Evolutionary conservation across 1,140 invertebrate genomes (phyloP).

Genomic region (Chymomyza costata): DNA sequence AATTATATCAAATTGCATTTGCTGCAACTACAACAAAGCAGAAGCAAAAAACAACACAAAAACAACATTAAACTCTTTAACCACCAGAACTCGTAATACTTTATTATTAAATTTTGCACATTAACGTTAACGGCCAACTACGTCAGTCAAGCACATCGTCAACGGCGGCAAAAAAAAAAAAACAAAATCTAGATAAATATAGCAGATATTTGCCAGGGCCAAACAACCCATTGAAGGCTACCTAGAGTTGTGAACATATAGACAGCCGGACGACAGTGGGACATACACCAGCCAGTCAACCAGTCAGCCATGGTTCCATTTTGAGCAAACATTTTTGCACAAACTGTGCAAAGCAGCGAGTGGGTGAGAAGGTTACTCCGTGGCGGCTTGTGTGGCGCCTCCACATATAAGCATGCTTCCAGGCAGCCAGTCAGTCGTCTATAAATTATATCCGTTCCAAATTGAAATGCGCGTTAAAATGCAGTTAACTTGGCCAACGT

Average conservation of each 20-base stretch:
- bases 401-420: slow-evolving; percentile 39
- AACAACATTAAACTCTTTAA: slow-evolving; percentile 61
- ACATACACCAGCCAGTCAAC: slow-evolving; percentile 40
- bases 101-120: slow-evolving; percentile 72
- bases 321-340: slow-evolving; percentile 49
- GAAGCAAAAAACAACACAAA: slow-evolving; percentile 10
- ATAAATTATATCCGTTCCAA: slow-evolving; percentile 76
- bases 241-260: no score
- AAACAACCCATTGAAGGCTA: no score
- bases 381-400: neutral
- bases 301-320: slow-evolving; percentile 67
- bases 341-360: neutral
- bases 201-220: slow-evolving; percentile 31
- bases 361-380: neutral
- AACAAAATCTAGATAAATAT: slow-evolving; percentile 73
- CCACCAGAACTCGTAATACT: slow-evolving; percentile 45
- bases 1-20: slow-evolving; percentile 45
- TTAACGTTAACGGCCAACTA: slow-evolving; percentile 59
- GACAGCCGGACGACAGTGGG: no score
- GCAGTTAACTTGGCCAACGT: slow-evolving; percentile 67
- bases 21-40: slow-evolving; percentile 17
- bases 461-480: slow-evolving; percentile 75
- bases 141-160: no score
- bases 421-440: slow-evolving; percentile 70
- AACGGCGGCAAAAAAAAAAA: slow-evolving; percentile 54